Percentiles rank a stretch among this genome's conserved stretches.
phyloP scores from a whole-genome alignment of 2,797 vertebrate genomes.

The Neosalanx taihuensis region DNA sequence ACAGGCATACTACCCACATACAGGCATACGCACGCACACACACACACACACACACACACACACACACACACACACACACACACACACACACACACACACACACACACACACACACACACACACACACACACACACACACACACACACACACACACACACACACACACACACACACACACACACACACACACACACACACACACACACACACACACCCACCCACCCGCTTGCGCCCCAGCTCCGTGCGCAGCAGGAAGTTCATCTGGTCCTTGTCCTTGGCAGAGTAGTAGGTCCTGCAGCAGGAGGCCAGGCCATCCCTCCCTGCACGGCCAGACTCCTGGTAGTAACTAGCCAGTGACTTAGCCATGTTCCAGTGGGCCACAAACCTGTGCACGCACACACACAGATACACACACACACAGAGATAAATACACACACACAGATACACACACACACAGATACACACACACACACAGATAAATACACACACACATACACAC shows the following conservation, averaged over 20 bases:
- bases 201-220: background rate
- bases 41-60: background rate
- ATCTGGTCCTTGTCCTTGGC: slow-evolving; percentile 85
- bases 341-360: slow-evolving; percentile 96
- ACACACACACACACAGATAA: background rate
- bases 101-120: background rate
- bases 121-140: background rate
- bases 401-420: background rate
- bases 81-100: background rate
- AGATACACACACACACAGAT: slow-evolving; percentile 2
- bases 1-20: slow-evolving; percentile 19
- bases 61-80: background rate
- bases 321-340: slow-evolving; percentile 97
- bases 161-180: too few relatives aligned
- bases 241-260: slow-evolving; percentile 88
- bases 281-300: slow-evolving; percentile 92
- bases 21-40: background rate
- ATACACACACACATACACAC: too few relatives aligned
- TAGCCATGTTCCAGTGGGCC: slow-evolving; percentile 97
- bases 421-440: slow-evolving; percentile 5
- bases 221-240: slow-evolving; percentile 83
- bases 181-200: too few relatives aligned
- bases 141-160: slow-evolving; percentile 1
- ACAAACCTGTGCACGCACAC: slow-evolving; percentile 80
- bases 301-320: slow-evolving; percentile 86